Conservation (phyloP, 2,888 invertebrate genomes). For the Melanargia galathea region DNA sequence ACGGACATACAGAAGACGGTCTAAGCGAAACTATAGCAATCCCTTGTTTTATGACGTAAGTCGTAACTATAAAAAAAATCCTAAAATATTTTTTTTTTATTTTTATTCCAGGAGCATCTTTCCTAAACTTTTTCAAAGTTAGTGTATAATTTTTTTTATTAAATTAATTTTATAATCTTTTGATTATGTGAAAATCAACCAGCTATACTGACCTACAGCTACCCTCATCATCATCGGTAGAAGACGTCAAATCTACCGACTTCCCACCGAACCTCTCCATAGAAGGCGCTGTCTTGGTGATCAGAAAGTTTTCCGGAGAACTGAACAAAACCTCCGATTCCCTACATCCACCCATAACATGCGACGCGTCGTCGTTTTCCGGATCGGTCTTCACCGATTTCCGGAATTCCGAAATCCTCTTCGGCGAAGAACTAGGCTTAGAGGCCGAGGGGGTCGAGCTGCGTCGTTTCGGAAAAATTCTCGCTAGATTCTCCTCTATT, state of each 20-base stretch:
- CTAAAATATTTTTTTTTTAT: no score
- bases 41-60: no score
- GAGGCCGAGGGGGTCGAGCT: conserved; percentile 62
- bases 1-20: no score
- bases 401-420: conserved; percentile 54
- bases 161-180: no score
- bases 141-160: no score
- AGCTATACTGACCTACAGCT: conserved; percentile 31
- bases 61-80: no score
- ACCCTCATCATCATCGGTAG: conserved; percentile 57
- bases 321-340: conserved; percentile 57
- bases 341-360: conserved; percentile 24
- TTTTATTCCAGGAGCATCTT: no score
- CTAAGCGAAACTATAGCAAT: no score
- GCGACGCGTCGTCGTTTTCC: conserved; percentile 60
- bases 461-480: conserved; percentile 56
- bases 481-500: conserved; percentile 25
- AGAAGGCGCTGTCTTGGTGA: conserved; percentile 74
- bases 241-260: conserved; percentile 45
- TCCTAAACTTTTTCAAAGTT: no score
- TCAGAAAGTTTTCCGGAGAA: conserved; percentile 65
- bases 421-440: conserved; percentile 47
- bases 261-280: conserved; percentile 51
- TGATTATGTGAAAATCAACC: not conserved
- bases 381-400: conserved; percentile 66